Percentiles rank a stretch among this genome's conserved stretches.
Evolutionary conservation across 2,113 vertebrate species (phyloP).

Genomic region (Rutilus rutilus): DNA sequence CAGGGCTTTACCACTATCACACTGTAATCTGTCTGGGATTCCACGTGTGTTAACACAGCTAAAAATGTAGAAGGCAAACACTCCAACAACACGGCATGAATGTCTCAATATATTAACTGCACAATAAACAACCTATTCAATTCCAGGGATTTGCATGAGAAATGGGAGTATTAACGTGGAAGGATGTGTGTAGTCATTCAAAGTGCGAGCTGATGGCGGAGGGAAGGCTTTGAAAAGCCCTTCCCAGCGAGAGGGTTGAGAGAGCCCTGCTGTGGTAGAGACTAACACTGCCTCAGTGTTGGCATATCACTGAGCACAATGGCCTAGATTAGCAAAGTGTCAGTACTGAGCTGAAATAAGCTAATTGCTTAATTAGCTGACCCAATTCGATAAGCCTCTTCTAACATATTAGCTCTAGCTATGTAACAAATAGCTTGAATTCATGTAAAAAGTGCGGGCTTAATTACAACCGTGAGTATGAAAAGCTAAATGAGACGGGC

Average conservation of each 20-base stretch:
- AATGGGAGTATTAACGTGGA: conserved; percentile 70
- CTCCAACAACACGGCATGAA: conserved; percentile 74
- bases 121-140: conserved; percentile 79
- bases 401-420: conserved; percentile 77
- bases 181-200: conserved; percentile 63
- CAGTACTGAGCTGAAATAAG: conserved; percentile 78
- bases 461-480: conserved; percentile 78
- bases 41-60: conserved; percentile 76
- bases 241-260: conserved; percentile 56
- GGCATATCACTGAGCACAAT: conserved; percentile 72
- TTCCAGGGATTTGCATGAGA: conserved; percentile 78
- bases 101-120: conserved; percentile 73
- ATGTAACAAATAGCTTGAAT: conserved; percentile 73
- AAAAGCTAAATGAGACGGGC: conserved; percentile 71
- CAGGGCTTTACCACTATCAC: conserved; percentile 69
- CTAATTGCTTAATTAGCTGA: conserved; percentile 85
- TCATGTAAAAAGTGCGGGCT: conserved; percentile 64
- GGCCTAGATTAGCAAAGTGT: conserved; percentile 75
- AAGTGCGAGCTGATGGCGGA: conserved; percentile 57
- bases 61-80: conserved; percentile 71
- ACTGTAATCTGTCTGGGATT: conserved; percentile 78
- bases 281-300: conserved; percentile 59
- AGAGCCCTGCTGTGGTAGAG: conserved; percentile 55
- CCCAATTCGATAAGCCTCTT: conserved; percentile 81
- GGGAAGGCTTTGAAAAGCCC: conserved; percentile 67